These are phyloP conservation scores for Cheirogaleus medius DNA, from an alignment of 2,113 vertebrate genomes.

Conservation along the genomic window DNA sequence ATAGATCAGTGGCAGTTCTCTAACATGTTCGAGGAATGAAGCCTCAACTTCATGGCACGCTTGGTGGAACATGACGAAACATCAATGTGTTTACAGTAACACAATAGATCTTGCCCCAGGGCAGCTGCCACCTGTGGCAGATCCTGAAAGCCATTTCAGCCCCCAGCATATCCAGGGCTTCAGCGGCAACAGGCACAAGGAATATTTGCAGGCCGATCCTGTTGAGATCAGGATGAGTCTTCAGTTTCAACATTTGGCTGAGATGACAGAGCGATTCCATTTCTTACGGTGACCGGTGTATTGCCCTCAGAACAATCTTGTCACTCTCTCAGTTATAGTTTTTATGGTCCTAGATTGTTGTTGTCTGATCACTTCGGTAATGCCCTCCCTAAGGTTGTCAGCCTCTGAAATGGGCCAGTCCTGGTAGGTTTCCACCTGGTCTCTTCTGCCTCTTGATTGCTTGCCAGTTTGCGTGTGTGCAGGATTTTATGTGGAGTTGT, in stretches of 20 bases:
- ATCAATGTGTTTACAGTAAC: neutral
- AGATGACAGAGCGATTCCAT: neutral
- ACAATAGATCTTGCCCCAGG: neutral
- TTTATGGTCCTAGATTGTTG: neutral
- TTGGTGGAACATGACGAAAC: neutral
- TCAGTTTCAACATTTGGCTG: neutral
- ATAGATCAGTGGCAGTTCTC: rapidly evolving
- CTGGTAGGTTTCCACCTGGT: neutral
- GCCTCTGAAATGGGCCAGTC: neutral
- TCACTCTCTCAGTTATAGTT: neutral
- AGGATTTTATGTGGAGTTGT: rapidly evolving
- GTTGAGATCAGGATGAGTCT: neutral
- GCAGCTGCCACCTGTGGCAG: neutral
- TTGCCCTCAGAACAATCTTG: neutral
- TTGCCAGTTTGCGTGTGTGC: neutral
- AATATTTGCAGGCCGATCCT: neutral
- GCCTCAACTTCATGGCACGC: neutral
- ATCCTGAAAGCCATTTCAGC: neutral
- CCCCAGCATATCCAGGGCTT: neutral
- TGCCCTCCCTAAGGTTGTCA: neutral
- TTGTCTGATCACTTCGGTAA: neutral
- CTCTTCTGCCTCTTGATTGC: neutral
- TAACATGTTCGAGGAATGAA: neutral
- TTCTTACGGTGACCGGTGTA: neutral
- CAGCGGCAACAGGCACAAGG: neutral